These are phyloP conservation scores for Athrips mouffetella DNA, from an alignment of 2,888 invertebrate genomes.

Conservation along the genomic window DNA sequence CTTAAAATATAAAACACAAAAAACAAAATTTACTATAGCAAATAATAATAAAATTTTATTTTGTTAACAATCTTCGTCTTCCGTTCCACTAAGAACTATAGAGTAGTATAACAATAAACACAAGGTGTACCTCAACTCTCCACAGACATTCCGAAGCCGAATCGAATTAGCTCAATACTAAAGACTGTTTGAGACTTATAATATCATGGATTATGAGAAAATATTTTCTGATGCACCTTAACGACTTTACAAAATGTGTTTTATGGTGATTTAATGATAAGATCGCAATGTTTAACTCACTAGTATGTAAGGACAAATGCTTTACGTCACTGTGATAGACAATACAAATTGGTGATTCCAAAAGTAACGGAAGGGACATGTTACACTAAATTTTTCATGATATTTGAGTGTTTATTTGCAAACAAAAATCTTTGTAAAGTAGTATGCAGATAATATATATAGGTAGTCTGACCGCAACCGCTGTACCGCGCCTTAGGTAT, in stretches of 20 bases:
- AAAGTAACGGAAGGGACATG: too few species aligned
- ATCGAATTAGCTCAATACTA: slow-evolving; percentile 71
- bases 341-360: slow-evolving; percentile 69
- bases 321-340: slow-evolving; percentile 76
- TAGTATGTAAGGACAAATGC: slow-evolving; percentile 77
- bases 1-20: too few species aligned
- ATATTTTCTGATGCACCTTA: slow-evolving; percentile 75
- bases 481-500: too few species aligned
- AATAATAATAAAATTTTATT: too few species aligned
- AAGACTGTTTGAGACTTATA: slow-evolving; percentile 74
- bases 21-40: too few species aligned
- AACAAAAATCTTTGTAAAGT: too few species aligned
- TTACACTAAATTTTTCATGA: too few species aligned
- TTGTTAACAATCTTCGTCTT: too few species aligned
- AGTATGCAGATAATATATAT: too few species aligned
- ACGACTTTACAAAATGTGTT: slow-evolving; percentile 69
- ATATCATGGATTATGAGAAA: slow-evolving; percentile 57
- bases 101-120: slow-evolving; percentile 23
- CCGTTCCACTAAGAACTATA: not conserved
- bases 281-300: slow-evolving; percentile 72
- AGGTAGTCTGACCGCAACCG: too few species aligned
- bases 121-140: slow-evolving; percentile 43
- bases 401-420: too few species aligned
- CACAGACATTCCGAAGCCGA: slow-evolving; percentile 69
- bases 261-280: slow-evolving; percentile 73